Evolutionary conservation across 2,797 vertebrate species (phyloP).

Genomic region (Carapus acus): DNA sequence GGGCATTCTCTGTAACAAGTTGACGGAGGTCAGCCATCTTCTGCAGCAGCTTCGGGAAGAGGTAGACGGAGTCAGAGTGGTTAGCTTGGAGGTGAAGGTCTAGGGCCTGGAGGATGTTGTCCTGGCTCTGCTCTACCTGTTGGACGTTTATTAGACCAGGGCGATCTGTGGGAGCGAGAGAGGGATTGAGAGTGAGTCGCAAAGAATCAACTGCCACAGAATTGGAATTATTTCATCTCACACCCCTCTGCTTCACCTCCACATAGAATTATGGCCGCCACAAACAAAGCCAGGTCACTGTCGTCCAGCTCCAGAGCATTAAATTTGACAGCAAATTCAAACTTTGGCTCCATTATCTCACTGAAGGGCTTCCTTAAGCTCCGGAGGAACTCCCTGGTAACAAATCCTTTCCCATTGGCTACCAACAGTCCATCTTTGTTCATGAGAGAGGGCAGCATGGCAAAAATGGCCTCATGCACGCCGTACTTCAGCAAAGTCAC

Average conservation of each 20-base stretch:
- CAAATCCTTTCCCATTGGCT: slow-evolving; percentile 92
- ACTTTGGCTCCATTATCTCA: slow-evolving; percentile 98
- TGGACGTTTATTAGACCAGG: slow-evolving; percentile 94
- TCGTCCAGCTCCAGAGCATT: slow-evolving; percentile 96
- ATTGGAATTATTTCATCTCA: not conserved
- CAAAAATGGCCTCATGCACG: slow-evolving; percentile 96
- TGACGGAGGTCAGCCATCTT: slow-evolving; percentile 99
- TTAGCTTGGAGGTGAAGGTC: slow-evolving; percentile 91
- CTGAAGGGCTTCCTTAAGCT: slow-evolving; percentile 94
- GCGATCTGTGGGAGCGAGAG: slow-evolving; percentile 76
- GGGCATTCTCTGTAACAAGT: slow-evolving; percentile 93
- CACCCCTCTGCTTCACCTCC: slow-evolving; percentile 78
- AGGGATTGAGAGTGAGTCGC: slow-evolving; percentile 2
- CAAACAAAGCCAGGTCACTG: slow-evolving; percentile 95
- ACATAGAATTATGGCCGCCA: slow-evolving; percentile 95
- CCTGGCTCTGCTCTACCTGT: slow-evolving; percentile 96
- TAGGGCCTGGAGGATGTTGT: slow-evolving; percentile 89
- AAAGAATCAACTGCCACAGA: not conserved
- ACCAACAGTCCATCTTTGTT: slow-evolving; percentile 98
- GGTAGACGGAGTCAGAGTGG: slow-evolving; percentile 91
- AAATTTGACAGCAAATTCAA: slow-evolving; percentile 98
- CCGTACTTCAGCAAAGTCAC: slow-evolving; percentile 97
- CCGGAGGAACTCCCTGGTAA: slow-evolving; percentile 94
- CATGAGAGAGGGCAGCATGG: slow-evolving; percentile 97
- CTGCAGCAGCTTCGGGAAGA: slow-evolving; percentile 98